Base-by-base conservation (phyloP, 2,888 invertebrate species). In the Amiota minor region DNA sequence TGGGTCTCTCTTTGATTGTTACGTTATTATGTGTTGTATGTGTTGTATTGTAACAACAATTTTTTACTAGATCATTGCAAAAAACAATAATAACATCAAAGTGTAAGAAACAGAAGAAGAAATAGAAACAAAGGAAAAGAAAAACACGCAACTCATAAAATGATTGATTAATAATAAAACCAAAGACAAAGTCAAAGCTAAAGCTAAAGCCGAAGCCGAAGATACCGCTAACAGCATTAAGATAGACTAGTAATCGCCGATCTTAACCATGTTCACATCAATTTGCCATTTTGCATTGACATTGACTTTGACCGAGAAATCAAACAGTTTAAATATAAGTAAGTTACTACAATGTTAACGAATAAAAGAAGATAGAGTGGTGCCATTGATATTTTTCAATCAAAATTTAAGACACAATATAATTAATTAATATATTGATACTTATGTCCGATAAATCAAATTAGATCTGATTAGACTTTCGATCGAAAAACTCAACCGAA, bases 271-370 rank as follows among this genome's bases (percentile, higher is more conserved):
- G 46, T 35, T 47, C 47, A 16, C 49, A 18, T 2, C 35, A 59
- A 77, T 81, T 80, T 75, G 78, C 71, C 78, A 80, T 83, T 83
- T 83, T 79, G 78, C 84, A 85, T 86, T 86, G 86, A 83, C 86
- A 86, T 86, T 86, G 86, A 86, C 86, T 86, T 86, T 86, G 86
- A 86, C 86, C 86, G 86, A 81, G 78, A 84, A 83, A 80, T 75
- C 72, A 64, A 82, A 72, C 78, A 6, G 6, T 8, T 35, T 35
- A 35, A 35, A 35, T 35, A 35, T 6, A 6, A 35, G n/a, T n/a
- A n/a, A n/a, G n/a, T 6, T 35, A 35, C 35, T 35, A 35, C 6
- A 4, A 6, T 35, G 6, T 35, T 35, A 35, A 35, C 6, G 35
- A 35, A 35, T 2, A 35, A 23, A 23, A 23, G 3, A 23, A 3